These are phyloP conservation scores for Apis dorsata DNA, from an alignment of 1,140 invertebrate species.

Conservation along the genomic window DNA sequence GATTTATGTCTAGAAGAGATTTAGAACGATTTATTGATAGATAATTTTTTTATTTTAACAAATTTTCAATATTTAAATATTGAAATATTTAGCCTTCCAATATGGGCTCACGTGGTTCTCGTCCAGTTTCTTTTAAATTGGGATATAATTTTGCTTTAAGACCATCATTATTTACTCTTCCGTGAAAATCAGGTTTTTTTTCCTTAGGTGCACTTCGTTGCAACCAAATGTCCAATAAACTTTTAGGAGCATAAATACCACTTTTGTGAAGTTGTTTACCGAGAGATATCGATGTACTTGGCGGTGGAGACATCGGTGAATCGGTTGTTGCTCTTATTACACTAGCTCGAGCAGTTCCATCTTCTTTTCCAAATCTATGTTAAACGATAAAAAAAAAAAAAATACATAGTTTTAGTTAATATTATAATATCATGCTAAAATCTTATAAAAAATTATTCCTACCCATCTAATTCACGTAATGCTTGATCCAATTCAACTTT, in stretches of 20 bases:
- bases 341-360: constrained; percentile 82
- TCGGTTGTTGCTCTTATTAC: constrained; percentile 90
- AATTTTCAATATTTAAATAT: too few species aligned
- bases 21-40: background rate
- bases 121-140: constrained; percentile 83
- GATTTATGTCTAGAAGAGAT: background rate
- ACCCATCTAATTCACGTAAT: constrained; percentile 83
- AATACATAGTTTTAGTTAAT: background rate
- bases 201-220: constrained; percentile 80
- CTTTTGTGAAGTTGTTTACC: constrained; percentile 73
- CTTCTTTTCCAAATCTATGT: constrained; percentile 75
- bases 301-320: constrained; percentile 89
- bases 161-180: constrained; percentile 86
- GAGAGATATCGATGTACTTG: constrained; percentile 73
- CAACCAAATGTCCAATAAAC: constrained; percentile 84
- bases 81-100: constrained; percentile 64
- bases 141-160: constrained; percentile 88
- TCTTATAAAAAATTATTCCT: constrained; percentile 41
- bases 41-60: background rate
- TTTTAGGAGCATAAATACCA: constrained; percentile 76
- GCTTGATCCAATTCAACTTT: constrained; percentile 85
- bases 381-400: constrained; percentile 16
- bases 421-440: background rate
- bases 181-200: constrained; percentile 88
- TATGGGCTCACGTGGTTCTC: constrained; percentile 74